Conservation (phyloP, 2,797 vertebrate species). For the Mormyrus hasselquistii region DNA sequence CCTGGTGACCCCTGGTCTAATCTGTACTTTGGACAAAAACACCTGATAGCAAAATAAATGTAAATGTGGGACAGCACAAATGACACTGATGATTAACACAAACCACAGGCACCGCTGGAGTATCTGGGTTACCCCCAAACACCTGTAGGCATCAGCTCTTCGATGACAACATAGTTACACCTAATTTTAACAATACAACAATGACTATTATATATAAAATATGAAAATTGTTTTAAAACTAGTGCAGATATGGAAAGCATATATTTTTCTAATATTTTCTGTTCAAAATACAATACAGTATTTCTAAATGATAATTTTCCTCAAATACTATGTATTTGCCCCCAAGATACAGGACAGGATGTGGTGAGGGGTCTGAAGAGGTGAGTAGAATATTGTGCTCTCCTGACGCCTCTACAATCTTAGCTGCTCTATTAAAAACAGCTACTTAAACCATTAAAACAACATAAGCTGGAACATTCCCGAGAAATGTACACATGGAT, state of each 20-base stretch:
- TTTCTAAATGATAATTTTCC: too few species aligned
- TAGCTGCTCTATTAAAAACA: not conserved
- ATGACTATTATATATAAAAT: not conserved
- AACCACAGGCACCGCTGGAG: not conserved
- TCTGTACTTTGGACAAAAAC: not conserved
- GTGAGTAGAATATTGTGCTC: not conserved
- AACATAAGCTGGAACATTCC: not conserved
- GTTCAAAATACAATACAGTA: not conserved
- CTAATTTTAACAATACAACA: not conserved
- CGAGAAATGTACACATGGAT: not conserved
- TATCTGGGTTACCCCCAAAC: not conserved
- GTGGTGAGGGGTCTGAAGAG: not conserved
- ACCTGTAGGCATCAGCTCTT: not conserved
- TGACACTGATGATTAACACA: not conserved
- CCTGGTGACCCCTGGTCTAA: too few species aligned
- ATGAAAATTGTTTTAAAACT: not conserved
- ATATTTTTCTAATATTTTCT: not conserved
- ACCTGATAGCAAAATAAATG: not conserved
- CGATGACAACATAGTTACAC: not conserved
- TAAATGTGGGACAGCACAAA: not conserved
- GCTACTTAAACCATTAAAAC: not conserved
- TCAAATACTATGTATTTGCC: too few species aligned
- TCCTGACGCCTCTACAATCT: not conserved
- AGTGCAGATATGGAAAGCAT: not conserved
- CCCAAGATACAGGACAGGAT: not conserved